Evolutionary conservation across 2,797 vertebrate species (phyloP).

Genomic region (Threskiornis aethiopicus): DNA sequence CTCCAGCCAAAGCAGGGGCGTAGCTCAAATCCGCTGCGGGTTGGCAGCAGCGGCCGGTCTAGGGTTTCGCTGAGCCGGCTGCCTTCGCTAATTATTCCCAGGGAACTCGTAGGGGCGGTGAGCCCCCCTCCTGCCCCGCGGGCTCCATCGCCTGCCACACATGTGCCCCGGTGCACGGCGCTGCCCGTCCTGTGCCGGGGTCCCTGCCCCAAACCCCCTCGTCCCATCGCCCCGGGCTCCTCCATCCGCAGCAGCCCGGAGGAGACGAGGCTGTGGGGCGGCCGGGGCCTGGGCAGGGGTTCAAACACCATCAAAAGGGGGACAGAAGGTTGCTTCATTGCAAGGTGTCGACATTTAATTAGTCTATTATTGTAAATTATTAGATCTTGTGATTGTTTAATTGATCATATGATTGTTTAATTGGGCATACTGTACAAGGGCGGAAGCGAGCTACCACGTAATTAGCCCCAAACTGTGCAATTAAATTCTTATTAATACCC

Average conservation of each 20-base stretch:
- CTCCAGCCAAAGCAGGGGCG: constrained; percentile 51
- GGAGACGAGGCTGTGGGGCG: not conserved
- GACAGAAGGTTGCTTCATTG: not conserved
- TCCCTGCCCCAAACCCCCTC: not conserved
- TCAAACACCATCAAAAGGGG: not conserved
- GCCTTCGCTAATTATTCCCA: constrained; percentile 55
- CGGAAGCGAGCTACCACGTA: constrained; percentile 51
- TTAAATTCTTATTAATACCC: constrained; percentile 76
- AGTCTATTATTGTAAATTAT: constrained; percentile 64
- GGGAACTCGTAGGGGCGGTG: not conserved
- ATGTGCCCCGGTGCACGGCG: accelerated
- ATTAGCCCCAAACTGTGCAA: constrained; percentile 73
- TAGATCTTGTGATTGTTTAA: constrained; percentile 72
- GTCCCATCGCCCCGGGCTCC: accelerated
- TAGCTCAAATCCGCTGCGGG: constrained; percentile 13
- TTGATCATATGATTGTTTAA: constrained; percentile 69
- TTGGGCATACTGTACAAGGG: constrained; percentile 43
- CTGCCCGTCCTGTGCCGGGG: not conserved
- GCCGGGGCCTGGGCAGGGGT: not conserved
- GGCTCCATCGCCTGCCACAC: not conserved
- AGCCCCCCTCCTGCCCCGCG: not conserved
- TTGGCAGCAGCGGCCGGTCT: constrained; percentile 24
- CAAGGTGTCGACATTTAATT: constrained; percentile 37
- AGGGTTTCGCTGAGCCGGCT: constrained; percentile 54
- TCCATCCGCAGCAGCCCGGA: not conserved